Evolutionary conservation across 23 tunicate species (phyloP), one percentile per base, ranked within the genome.

Genomic region (Styela clava): DNA sequence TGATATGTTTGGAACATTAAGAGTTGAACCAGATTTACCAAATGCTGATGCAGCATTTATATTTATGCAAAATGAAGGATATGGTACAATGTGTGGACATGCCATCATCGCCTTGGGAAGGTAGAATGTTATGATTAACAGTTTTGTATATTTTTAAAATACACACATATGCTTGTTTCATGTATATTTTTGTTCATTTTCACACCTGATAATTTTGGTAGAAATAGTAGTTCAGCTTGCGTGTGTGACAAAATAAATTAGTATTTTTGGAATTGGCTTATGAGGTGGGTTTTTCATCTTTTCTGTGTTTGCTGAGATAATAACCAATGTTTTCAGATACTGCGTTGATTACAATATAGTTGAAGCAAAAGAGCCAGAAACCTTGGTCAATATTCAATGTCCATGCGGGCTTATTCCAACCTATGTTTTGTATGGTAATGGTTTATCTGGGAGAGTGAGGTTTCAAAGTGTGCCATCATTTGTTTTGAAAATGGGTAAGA

Each of bases 21-120:
- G 52, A 64, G 86, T 82, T 34, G 83, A 52, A 24, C 86, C 86
- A 20, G 91, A 87, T 77, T n/a, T 74, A 7, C 27, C 64, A 5
- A 69, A 74, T 18, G 91, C 86, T 33, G 91, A 87, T 82, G 86
- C 69, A 27, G 91, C 86, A 2, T 82, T 82, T 52, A 24, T 87
- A 24, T 87, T 87, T 32, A 82, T 87, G 83, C 86, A 82, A 70
- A 87, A 74, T 76, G 91, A 82, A 74, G 91, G 91, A 12, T 87
- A 81, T 52, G 18, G 78, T 61, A 79, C 91, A 44, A 87, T 87
- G 91, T 82, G 91, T 82, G 91, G 91, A 36, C 91, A 82, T 74
- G 91, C 86, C 27, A 67, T 87, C 28, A 68, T 87, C 32, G 79
- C 91, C 0, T 65, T 87, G 21, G 91, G 91, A 36, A 74, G 91